Percentiles rank a stretch among this genome's conserved stretches.
phyloP scores from a whole-genome alignment of 2,797 vertebrate species.

The Sebastes flavidus region DNA sequence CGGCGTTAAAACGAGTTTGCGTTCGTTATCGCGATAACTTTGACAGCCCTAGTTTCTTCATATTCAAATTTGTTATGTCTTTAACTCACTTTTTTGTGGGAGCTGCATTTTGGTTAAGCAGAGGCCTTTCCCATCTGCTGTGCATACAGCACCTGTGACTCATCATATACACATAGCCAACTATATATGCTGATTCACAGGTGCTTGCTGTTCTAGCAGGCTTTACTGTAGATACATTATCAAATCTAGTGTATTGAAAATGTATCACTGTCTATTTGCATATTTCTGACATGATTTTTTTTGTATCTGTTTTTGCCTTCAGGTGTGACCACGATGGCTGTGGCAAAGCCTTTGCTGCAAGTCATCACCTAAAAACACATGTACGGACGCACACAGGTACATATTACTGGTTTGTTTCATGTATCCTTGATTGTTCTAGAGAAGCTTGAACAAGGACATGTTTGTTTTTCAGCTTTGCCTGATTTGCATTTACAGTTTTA shows the following conservation, averaged over 20 bases:
- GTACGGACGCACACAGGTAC: constrained; percentile 97
- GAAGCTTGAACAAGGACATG: neutral
- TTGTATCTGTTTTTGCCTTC: constrained; percentile 11
- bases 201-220: neutral
- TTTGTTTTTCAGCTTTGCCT: constrained; percentile 7
- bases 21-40: too few species aligned
- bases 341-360: constrained; percentile 98
- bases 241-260: neutral
- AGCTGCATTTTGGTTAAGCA: neutral
- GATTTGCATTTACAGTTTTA: constrained; percentile 18
- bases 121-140: neutral
- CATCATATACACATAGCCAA: too few species aligned
- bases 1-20: too few species aligned
- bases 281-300: neutral
- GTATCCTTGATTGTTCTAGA: neutral
- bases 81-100: neutral
- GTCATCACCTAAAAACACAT: constrained; percentile 99
- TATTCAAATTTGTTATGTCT: neutral
- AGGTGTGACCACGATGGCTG: constrained; percentile 99
- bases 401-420: neutral
- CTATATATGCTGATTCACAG: neutral
- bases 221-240: neutral
- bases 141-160: too few species aligned
- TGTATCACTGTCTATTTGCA: neutral
- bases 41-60: neutral